Base-by-base conservation (phyloP, 2,888 invertebrate genomes). In the Corbicula japonica region DNA sequence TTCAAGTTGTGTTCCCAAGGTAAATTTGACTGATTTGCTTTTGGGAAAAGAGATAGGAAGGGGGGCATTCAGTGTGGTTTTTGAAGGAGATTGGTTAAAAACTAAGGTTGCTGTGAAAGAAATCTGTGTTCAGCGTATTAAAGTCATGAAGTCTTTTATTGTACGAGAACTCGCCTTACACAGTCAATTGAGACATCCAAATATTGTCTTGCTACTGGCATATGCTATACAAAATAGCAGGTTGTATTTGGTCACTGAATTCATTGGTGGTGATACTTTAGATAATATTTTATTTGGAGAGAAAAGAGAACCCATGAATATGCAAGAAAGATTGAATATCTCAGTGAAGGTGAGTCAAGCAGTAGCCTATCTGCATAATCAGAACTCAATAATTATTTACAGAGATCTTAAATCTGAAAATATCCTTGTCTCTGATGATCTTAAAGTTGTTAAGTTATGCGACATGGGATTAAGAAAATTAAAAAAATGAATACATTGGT, bases 71-170 rank as follows among this genome's bases (percentile, higher is more conserved):
- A 72, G 76, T 12, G 44, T 15, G 1, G 46, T 71, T 2, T 54
- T 34, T 38, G 71, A 65, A 34, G 76, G 71, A 28, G 41, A 34
- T 8, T 76, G 76, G 71, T 56, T 76, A 18, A 65, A 66, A 18
- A 65, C 70, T 44, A 34, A 23, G 21, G 76, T 76, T 23, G 71
- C 71, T 1, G 61, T 76, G 21, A 76, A 76, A 71, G 48, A 54
- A 46, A 30, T 65, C 18, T 5, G 21, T 12, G 65, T 76, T 2
- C 63, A 60, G 46, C 3, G 70, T 10, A 76, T 76, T 70, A 71
- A 76, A 68, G n/a, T 58, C 23, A 34, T 38, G 6, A 46, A 71
- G 60, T 54, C n/a, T 12, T 23, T 60, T n/a, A 52, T 76, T 34
- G n/a, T 38, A 35, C 63, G 63, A 15, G 76, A 76, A 65, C n/a